phyloP scores from a whole-genome alignment of 1,140 invertebrate genomes.

The Ridgeia piscesae region DNA sequence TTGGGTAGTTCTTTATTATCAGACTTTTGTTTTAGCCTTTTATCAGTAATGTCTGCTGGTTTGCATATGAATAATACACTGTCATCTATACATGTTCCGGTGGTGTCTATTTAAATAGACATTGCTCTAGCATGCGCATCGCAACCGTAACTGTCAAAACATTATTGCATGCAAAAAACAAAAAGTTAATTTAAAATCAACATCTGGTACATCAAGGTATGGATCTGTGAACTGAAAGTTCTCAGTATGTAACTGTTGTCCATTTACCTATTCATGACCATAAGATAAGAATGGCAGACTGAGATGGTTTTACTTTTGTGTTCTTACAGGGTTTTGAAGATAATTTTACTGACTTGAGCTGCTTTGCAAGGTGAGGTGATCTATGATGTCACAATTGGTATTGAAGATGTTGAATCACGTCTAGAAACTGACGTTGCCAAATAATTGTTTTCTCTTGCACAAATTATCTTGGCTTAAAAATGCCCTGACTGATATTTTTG shows the following conservation, averaged over 20 bases:
- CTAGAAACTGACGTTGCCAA: too few relatives aligned
- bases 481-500: neutral
- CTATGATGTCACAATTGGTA: neutral
- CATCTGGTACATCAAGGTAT: neutral
- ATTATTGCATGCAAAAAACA: too few relatives aligned
- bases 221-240: neutral
- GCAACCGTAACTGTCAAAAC: too few relatives aligned
- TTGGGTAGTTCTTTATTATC: too few relatives aligned
- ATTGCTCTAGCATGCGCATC: too few relatives aligned
- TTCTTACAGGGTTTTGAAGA: slow-evolving; percentile 19
- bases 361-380: slow-evolving; percentile 10
- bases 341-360: slow-evolving; percentile 16
- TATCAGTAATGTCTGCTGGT: too few relatives aligned
- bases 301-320: neutral
- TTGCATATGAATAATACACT: too few relatives aligned
- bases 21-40: too few relatives aligned
- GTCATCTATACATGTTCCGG: too few relatives aligned
- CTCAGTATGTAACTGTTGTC: neutral
- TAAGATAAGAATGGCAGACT: neutral
- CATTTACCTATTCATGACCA: neutral
- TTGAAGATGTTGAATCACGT: neutral
- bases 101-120: too few relatives aligned
- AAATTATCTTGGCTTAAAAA: too few relatives aligned
- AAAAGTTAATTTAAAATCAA: neutral
- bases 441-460: neutral